A percentile compares a stretch with the other conserved stretches of the same genome.
Conservation (phyloP, 2,113 vertebrate species). For the Eptesicus fuscus region DNA sequence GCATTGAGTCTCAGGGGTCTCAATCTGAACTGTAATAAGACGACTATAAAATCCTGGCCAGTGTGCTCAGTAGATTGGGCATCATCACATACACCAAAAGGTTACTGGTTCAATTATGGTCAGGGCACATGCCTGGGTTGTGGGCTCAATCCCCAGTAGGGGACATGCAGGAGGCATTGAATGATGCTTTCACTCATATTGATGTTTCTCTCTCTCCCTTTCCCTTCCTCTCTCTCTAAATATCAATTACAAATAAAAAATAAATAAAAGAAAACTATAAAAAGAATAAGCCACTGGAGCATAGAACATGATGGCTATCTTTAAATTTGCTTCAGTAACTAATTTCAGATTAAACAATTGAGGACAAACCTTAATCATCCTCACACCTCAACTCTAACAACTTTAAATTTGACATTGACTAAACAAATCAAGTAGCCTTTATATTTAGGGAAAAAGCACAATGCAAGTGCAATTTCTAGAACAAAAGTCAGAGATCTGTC, state of each 20-base stretch:
- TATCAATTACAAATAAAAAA: neutral
- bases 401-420: neutral
- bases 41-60: neutral
- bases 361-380: neutral
- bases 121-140: neutral
- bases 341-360: conserved; percentile 8
- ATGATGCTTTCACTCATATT: neutral
- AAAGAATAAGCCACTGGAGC: neutral
- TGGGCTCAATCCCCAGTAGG: neutral
- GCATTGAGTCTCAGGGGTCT: fast-evolving
- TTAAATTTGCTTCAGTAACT: neutral
- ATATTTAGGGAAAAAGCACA: neutral
- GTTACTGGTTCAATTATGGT: neutral
- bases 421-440: neutral
- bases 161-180: neutral
- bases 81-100: neutral
- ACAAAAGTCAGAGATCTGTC: neutral
- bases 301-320: neutral
- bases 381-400: neutral
- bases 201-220: neutral
- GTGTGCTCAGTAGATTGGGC: neutral
- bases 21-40: neutral
- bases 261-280: neutral
- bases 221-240: neutral
- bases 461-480: conserved; percentile 5